Conservation (phyloP, 1,140 invertebrate genomes). For the Oreohelix idahoensis region DNA sequence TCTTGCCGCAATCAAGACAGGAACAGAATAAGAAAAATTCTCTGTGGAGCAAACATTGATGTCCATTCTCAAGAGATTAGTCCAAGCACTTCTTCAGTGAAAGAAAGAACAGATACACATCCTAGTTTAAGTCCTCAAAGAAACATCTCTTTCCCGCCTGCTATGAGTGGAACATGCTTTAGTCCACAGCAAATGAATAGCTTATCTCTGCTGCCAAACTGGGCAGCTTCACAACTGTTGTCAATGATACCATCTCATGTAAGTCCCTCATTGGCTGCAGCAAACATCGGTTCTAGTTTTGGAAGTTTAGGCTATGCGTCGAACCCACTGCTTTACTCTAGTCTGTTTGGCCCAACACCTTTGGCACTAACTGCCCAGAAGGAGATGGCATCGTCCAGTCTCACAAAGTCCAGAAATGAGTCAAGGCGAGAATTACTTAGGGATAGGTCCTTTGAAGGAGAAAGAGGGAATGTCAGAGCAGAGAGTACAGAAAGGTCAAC, state of each 20-base stretch:
- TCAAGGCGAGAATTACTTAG: constrained; percentile 22
- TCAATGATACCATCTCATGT: constrained; percentile 28
- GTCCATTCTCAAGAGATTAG: not conserved
- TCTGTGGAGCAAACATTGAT: not conserved
- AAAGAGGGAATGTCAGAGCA: not conserved
- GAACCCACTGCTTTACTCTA: constrained; percentile 40
- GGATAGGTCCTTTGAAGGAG: constrained; percentile 8
- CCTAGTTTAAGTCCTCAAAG: not conserved
- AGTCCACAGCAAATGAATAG: not conserved
- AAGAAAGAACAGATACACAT: not conserved
- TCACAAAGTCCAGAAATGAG: constrained; percentile 1
- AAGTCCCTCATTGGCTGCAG: not conserved
- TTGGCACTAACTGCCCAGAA: not conserved
- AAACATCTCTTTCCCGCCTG: not conserved
- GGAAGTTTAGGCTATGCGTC: not conserved
- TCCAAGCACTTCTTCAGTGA: not conserved
- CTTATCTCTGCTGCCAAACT: not conserved
- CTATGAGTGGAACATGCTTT: not conserved
- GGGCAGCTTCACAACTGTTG: constrained; percentile 15
- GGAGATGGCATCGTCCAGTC: not conserved
- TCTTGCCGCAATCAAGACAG: not conserved
- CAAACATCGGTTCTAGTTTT: not conserved
- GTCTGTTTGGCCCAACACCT: constrained; percentile 32
- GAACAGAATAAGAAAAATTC: not conserved
- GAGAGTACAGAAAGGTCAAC: constrained; percentile 8